A percentile compares a stretch with the other conserved stretches of the same genome.
These are phyloP conservation scores for Drosophila greeni DNA, from an alignment of 2,888 invertebrate species.

Conservation along the genomic window DNA sequence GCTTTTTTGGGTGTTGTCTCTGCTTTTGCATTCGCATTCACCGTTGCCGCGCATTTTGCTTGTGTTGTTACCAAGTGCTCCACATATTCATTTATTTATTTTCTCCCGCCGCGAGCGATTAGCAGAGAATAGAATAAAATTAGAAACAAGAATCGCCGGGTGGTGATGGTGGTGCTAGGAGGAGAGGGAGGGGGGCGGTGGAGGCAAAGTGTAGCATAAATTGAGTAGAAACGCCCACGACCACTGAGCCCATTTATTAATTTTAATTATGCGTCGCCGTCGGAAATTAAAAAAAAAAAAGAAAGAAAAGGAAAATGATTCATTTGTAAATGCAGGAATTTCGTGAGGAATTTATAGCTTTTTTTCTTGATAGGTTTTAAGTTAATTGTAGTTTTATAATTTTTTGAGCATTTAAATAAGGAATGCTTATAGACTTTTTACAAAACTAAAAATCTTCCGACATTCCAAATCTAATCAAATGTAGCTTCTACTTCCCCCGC, in stretches of 20 bases:
- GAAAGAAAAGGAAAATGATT: not conserved
- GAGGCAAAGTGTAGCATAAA: slow-evolving; percentile 6
- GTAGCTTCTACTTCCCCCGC: not conserved
- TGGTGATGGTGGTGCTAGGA: no score
- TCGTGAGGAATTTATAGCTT: not conserved
- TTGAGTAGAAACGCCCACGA: slow-evolving; percentile 22
- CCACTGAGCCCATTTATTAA: slow-evolving; percentile 26
- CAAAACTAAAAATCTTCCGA: not conserved
- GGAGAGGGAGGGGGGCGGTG: not conserved
- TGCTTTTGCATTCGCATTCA: slow-evolving; percentile 10
- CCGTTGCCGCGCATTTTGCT: slow-evolving; percentile 1
- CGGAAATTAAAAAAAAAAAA: slow-evolving; percentile 1
- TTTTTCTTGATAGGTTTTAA: no score
- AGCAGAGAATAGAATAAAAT: slow-evolving; percentile 25
- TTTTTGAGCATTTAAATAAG: no score
- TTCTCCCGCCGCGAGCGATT: slow-evolving; percentile 21
- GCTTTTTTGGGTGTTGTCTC: slow-evolving; percentile 8
- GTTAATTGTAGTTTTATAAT: no score
- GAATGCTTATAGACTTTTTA: not conserved
- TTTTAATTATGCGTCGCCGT: slow-evolving; percentile 23
- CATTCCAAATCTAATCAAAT: not conserved
- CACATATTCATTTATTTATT: slow-evolving; percentile 16
- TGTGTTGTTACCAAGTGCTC: slow-evolving; percentile 34
- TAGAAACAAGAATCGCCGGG: slow-evolving; percentile 5
- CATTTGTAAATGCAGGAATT: slow-evolving; percentile 1